These are phyloP conservation scores for Acanthacorydalis orientalis DNA, from an alignment of 2,888 invertebrate species.

Conservation along the genomic window DNA sequence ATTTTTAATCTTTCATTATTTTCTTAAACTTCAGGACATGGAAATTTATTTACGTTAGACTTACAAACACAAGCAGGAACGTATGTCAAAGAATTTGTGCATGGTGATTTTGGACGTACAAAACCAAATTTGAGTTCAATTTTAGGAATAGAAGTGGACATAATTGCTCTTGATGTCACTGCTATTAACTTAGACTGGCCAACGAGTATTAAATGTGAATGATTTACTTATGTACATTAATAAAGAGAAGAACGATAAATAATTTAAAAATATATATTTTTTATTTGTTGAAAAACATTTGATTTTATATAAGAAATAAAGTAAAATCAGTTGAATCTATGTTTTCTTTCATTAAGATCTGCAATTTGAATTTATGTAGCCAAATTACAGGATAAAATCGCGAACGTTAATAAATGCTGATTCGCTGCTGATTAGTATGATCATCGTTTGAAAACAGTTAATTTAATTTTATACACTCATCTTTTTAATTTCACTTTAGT, in stretches of 20 bases:
- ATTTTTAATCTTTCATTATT: background rate
- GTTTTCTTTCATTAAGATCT: no score
- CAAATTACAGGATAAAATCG: no score
- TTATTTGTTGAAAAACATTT: background rate
- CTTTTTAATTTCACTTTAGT: no score
- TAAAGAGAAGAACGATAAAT: background rate
- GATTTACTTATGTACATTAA: background rate
- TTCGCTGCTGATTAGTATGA: no score
- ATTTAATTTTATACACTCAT: no score
- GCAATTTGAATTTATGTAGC: no score
- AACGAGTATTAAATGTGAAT: constrained; percentile 14
- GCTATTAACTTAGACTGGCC: constrained; percentile 66
- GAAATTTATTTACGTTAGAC: constrained; percentile 42
- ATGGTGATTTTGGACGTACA: constrained; percentile 88
- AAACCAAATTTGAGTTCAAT: constrained; percentile 55
- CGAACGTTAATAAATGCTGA: no score
- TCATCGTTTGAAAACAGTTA: no score
- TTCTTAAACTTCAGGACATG: constrained; percentile 22
- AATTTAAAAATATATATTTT: background rate
- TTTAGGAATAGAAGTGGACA: constrained; percentile 57
- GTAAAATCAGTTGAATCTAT: no score
- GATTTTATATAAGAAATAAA: background rate
- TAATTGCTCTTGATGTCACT: constrained; percentile 81
- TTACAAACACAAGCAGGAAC: constrained; percentile 81
- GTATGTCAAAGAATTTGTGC: constrained; percentile 94